Evolutionary conservation across 2,113 vertebrate genomes (phyloP).

Genomic region (Hiodon tergisus): DNA sequence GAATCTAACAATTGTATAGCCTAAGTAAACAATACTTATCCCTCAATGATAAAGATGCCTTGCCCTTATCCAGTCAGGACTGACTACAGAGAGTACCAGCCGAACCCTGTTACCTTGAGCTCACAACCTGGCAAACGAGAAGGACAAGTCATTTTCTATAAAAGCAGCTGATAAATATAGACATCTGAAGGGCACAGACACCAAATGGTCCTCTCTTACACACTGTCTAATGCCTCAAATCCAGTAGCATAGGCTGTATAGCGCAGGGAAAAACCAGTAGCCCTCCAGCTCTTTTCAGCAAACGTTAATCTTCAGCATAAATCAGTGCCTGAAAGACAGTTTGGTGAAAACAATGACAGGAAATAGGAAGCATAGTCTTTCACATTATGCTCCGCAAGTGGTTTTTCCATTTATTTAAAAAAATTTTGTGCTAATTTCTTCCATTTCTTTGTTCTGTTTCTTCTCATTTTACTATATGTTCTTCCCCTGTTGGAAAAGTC

Average conservation of each 20-base stretch:
- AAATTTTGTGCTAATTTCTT: neutral
- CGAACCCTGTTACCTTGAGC: neutral
- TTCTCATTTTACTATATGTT: neutral
- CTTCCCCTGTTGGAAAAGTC: too few species aligned
- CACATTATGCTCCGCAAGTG: constrained; percentile 16
- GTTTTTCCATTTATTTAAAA: constrained; percentile 27
- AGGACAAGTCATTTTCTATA: neutral
- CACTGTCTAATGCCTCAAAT: constrained; percentile 33
- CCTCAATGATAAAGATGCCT: neutral
- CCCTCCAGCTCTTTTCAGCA: constrained; percentile 41
- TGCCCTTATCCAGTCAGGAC: neutral
- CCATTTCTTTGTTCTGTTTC: neutral
- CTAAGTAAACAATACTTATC: neutral
- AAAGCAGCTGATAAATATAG: neutral
- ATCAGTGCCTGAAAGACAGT: neutral
- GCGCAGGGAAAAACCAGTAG: constrained; percentile 55
- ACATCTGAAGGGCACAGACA: neutral
- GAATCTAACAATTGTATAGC: neutral
- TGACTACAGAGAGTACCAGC: neutral
- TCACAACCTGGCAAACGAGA: neutral
- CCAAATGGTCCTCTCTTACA: neutral
- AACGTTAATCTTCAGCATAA: constrained; percentile 20
- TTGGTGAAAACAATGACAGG: constrained; percentile 7
- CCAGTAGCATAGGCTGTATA: constrained; percentile 47
- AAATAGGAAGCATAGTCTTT: constrained; percentile 25